phyloP scores from a whole-genome alignment of 1,140 invertebrate species.

The Melipona quadrifasciata region DNA sequence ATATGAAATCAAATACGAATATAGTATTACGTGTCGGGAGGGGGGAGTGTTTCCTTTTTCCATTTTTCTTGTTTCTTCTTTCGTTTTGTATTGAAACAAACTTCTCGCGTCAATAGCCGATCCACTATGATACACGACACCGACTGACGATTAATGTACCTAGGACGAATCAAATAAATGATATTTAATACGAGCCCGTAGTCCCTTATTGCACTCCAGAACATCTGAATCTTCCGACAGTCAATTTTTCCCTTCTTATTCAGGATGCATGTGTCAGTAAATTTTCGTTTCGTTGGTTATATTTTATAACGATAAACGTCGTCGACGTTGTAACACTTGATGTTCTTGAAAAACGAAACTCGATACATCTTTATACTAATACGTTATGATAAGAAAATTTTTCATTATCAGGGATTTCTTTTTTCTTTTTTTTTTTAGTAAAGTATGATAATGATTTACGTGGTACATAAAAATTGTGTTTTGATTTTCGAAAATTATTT shows the following conservation, averaged over 20 bases:
- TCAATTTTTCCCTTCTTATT: constrained; percentile 5
- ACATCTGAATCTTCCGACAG: constrained; percentile 5
- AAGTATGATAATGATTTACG: not conserved
- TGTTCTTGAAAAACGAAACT: not conserved
- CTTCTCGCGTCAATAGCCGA: constrained; percentile 62
- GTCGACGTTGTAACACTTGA: too few relatives aligned
- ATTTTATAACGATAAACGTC: not conserved
- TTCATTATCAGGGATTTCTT: not conserved
- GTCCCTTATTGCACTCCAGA: not conserved
- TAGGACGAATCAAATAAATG: constrained; percentile 69
- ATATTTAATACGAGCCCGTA: constrained; percentile 67
- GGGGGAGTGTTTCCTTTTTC: constrained; percentile 4
- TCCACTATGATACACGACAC: constrained; percentile 59
- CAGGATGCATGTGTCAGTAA: not conserved
- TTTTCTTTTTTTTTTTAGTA: not conserved
- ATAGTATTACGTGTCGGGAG: constrained; percentile 70
- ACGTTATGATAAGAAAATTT: not conserved
- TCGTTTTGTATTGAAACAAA: constrained; percentile 68
- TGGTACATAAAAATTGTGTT: not conserved
- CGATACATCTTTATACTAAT: not conserved
- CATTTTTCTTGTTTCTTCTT: too few relatives aligned
- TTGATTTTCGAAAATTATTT: not conserved
- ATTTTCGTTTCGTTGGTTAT: constrained; percentile 30
- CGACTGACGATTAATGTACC: constrained; percentile 71
- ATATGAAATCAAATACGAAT: constrained; percentile 56